A percentile compares a stretch with the other conserved stretches of the same genome.
Conservation (phyloP, 2,797 vertebrate species). For the Orestias chungarensis region DNA sequence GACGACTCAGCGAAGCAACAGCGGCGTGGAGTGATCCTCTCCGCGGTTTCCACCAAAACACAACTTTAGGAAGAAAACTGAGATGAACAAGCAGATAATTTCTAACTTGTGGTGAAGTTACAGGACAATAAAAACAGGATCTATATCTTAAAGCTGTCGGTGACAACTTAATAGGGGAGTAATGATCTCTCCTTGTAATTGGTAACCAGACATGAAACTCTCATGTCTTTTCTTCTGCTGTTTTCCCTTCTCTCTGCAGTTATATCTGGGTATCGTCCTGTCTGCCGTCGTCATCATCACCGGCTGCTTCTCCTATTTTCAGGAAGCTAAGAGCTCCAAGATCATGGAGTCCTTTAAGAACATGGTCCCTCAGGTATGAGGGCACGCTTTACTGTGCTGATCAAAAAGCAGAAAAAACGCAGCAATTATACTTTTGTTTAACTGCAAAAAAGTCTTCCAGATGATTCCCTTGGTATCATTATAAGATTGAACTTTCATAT, state of each 20-base stretch:
- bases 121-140: not conserved
- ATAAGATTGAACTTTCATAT: not conserved
- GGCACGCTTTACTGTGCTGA: not conserved
- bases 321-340: constrained; percentile 93
- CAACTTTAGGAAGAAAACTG: constrained; percentile 1
- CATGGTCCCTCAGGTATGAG: constrained; percentile 91
- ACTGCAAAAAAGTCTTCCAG: too few species aligned
- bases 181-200: too few species aligned
- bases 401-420: too few species aligned
- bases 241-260: constrained; percentile 64
- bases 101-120: too few species aligned
- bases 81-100: too few species aligned
- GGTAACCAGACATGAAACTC: constrained; percentile 4
- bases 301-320: constrained; percentile 94
- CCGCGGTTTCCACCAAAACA: constrained; percentile 1
- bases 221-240: not conserved
- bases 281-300: constrained; percentile 94
- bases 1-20: constrained; percentile 8
- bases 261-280: constrained; percentile 91
- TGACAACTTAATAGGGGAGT: constrained; percentile 13
- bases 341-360: constrained; percentile 97
- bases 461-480: not conserved
- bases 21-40: constrained; percentile 3
- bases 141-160: constrained; percentile 15
- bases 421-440: not conserved